Evolutionary conservation across 2,113 vertebrate genomes (phyloP).

Genomic region (Corynorhinus townsendii): DNA sequence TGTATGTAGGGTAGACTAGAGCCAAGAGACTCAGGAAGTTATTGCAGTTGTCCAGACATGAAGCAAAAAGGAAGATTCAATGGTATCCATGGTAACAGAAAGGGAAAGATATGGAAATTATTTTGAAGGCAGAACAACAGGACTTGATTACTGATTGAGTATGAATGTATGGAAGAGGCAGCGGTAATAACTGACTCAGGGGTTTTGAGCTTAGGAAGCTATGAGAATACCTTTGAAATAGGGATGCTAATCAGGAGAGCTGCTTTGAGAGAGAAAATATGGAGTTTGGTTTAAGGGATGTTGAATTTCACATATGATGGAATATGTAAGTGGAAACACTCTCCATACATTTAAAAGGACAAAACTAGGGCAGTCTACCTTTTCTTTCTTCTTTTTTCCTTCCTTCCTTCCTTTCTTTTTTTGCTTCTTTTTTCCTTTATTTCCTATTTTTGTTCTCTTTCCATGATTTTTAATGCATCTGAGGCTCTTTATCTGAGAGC

Average conservation of each 20-base stretch:
- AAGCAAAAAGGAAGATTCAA: constrained; percentile 24
- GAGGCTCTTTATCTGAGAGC: background rate
- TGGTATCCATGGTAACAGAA: constrained; percentile 67
- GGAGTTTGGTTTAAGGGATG: background rate
- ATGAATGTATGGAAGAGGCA: background rate
- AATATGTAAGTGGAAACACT: background rate
- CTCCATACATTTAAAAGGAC: background rate
- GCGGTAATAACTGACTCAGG: constrained; percentile 49
- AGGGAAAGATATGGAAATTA: constrained; percentile 53
- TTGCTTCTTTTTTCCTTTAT: background rate
- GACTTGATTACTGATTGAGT: constrained; percentile 66
- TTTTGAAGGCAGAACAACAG: constrained; percentile 64
- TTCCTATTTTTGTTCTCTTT: background rate
- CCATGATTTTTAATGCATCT: background rate
- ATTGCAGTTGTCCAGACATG: constrained; percentile 49
- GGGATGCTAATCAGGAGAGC: constrained; percentile 1
- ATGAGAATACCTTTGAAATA: constrained; percentile 29
- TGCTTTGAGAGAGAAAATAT: constrained; percentile 21
- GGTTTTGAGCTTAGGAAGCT: constrained; percentile 35
- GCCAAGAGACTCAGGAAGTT: constrained; percentile 35
- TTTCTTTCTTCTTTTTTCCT: background rate
- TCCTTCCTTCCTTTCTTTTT: background rate
- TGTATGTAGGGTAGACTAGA: background rate
- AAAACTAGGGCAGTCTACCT: background rate
- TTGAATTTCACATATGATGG: background rate